Conservation (phyloP, 2,888 invertebrate genomes). For the Conistra vaccinii region DNA sequence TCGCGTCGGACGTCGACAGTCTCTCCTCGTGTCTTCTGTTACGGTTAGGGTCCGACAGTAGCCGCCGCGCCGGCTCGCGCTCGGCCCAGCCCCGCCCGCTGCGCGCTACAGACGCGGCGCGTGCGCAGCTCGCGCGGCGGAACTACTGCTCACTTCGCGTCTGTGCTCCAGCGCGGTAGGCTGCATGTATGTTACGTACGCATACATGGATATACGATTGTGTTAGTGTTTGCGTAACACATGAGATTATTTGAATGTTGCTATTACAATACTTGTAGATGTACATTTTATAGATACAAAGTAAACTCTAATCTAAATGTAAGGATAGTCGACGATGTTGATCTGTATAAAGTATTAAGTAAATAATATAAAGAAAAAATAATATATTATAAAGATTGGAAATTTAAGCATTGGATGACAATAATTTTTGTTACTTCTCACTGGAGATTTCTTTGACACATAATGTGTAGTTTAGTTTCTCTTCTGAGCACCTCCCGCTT, state of each 20-base stretch:
- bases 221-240: constrained; percentile 69
- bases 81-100: too few species aligned
- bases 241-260: constrained; percentile 78
- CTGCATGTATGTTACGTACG: constrained; percentile 57
- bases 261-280: constrained; percentile 66
- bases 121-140: constrained; percentile 15
- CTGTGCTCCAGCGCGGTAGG: constrained; percentile 31
- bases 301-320: constrained; percentile 72
- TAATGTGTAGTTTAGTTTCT: constrained; percentile 68
- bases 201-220: constrained; percentile 52
- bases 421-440: constrained; percentile 88
- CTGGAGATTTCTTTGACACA: constrained; percentile 75
- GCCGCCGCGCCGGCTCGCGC: constrained; percentile 1
- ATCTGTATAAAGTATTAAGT: constrained; percentile 86
- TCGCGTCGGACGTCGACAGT: constrained; percentile 48
- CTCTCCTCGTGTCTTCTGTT: constrained; percentile 60
- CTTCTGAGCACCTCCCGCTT: constrained; percentile 60
- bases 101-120: not conserved
- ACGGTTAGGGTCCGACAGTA: constrained; percentile 36
- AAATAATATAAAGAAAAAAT: constrained; percentile 78
- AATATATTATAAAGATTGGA: constrained; percentile 83
- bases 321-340: constrained; percentile 77
- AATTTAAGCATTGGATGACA: constrained; percentile 89
- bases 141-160: not conserved
- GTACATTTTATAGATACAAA: constrained; percentile 82